A percentile compares a stretch with the other conserved stretches of the same genome.
Evolutionary conservation across 2,888 invertebrate genomes (phyloP).

Genomic region (Leucoma salicis): DNA sequence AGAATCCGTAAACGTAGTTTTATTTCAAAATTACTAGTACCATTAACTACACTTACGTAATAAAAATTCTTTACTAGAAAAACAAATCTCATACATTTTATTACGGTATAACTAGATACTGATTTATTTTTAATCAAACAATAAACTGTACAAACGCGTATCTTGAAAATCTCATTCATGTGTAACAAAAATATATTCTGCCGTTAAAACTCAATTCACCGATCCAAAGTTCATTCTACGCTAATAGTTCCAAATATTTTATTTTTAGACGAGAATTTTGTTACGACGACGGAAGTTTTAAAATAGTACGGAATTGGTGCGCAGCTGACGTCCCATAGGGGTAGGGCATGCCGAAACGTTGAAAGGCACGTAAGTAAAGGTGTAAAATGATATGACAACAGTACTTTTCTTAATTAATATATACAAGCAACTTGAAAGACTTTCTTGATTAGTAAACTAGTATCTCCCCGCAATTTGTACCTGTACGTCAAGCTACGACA

Average conservation of each 20-base stretch:
- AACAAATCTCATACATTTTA: no score
- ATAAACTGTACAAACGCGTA: not conserved
- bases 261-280: conserved; percentile 30
- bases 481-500: no score
- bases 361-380: not conserved
- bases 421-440: no score
- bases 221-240: conserved; percentile 13
- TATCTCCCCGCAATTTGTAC: no score
- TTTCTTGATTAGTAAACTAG: no score
- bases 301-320: conserved; percentile 26
- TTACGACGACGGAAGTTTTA: conserved; percentile 31
- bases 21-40: no score
- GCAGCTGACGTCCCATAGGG: conserved; percentile 28
- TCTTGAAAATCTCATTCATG: conserved; percentile 11
- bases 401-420: no score
- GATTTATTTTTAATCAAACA: not conserved
- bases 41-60: no score
- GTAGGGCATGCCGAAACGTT: conserved; percentile 9
- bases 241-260: conserved; percentile 25
- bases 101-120: not conserved
- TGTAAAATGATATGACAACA: not conserved
- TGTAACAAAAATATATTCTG: conserved; percentile 4
- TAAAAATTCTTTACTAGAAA: no score
- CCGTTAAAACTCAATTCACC: conserved; percentile 2
- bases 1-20: no score